phyloP scores from a whole-genome alignment of 2,888 invertebrate species.

The Euclidia mi region DNA sequence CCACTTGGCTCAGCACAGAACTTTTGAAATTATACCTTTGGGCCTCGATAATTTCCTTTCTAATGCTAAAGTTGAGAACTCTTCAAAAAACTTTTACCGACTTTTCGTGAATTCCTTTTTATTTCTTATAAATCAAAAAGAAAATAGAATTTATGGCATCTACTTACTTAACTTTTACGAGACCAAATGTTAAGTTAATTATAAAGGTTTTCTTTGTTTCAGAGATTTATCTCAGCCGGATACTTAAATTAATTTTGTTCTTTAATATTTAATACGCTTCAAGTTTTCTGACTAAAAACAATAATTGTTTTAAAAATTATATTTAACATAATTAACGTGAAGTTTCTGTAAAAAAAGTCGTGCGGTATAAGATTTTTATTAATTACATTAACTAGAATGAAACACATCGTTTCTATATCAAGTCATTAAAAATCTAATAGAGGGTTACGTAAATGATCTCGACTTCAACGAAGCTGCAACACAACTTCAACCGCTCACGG shows the following conservation, averaged over 20 bases:
- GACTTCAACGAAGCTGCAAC: too few species aligned
- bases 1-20: constrained; percentile 61
- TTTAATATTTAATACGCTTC: constrained; percentile 10
- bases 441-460: too few species aligned
- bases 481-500: too few species aligned
- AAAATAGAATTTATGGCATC: constrained; percentile 73
- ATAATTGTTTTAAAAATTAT: too few species aligned
- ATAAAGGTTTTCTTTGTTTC: constrained; percentile 48
- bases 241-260: constrained; percentile 18
- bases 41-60: constrained; percentile 80
- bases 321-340: too few species aligned
- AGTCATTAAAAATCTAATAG: too few species aligned
- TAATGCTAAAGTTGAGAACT: constrained; percentile 77
- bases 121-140: constrained; percentile 73
- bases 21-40: constrained; percentile 78
- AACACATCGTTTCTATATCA: too few species aligned
- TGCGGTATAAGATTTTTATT: too few species aligned
- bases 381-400: too few species aligned
- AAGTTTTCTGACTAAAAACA: too few species aligned
- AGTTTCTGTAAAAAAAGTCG: not conserved
- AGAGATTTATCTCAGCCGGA: constrained; percentile 32
- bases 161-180: constrained; percentile 62
- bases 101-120: constrained; percentile 69
- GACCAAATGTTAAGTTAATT: constrained; percentile 57
- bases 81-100: constrained; percentile 70